phyloP scores from a whole-genome alignment of 1,140 invertebrate species.

The Lasioglossum albipes region DNA sequence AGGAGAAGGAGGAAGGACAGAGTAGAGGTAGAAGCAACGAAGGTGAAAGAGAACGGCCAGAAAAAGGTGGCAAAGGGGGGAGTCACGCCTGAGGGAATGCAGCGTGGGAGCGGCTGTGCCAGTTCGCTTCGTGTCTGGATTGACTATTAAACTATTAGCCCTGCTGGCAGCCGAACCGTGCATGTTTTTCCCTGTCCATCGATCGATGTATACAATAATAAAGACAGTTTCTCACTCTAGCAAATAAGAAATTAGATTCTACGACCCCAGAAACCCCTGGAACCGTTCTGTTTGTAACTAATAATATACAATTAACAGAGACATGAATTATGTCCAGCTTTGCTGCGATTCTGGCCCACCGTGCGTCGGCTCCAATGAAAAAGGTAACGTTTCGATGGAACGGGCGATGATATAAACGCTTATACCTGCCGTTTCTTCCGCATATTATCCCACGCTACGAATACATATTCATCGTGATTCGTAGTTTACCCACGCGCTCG shows the following conservation, averaged over 20 bases:
- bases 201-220: too few species aligned
- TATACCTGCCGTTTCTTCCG: slow-evolving; percentile 16
- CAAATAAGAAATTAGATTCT: too few species aligned
- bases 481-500: slow-evolving; percentile 46
- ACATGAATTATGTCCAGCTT: too few species aligned
- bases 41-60: slow-evolving; percentile 56
- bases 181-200: neutral
- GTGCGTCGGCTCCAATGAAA: neutral
- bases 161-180: slow-evolving; percentile 36
- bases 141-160: slow-evolving; percentile 67
- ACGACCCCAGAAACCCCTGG: too few species aligned
- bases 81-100: slow-evolving; percentile 76
- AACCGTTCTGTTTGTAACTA: too few species aligned
- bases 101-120: slow-evolving; percentile 76
- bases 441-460: slow-evolving; percentile 51
- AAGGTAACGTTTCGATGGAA: slow-evolving; percentile 8
- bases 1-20: slow-evolving; percentile 11
- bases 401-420: slow-evolving; percentile 15
- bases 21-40: slow-evolving; percentile 56
- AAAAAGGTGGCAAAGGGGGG: slow-evolving; percentile 40
- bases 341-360: too few species aligned
- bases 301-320: too few species aligned
- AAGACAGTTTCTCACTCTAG: too few species aligned
- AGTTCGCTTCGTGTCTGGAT: slow-evolving; percentile 65
- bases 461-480: slow-evolving; percentile 44